Evolutionary conservation across 2,797 vertebrate species (phyloP).

Genomic region (Lithobates sylvaticus): DNA sequence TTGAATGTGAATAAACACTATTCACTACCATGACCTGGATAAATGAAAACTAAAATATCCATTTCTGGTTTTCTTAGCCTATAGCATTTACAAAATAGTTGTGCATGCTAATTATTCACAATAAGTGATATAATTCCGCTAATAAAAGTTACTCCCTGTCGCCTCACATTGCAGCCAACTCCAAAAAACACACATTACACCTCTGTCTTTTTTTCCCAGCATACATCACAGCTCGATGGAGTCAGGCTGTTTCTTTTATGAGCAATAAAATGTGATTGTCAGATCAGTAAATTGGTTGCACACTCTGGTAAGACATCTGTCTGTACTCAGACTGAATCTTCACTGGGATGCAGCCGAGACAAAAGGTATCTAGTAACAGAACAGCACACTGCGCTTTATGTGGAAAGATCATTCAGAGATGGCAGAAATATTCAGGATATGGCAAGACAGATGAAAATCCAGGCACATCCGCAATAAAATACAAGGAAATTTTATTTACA

Average conservation of each 20-base stretch:
- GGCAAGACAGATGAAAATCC: constrained; percentile 57
- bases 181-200: background rate
- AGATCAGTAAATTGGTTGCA: constrained; percentile 51
- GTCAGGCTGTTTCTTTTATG: constrained; percentile 8
- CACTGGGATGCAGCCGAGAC: constrained; percentile 10
- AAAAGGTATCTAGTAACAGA: constrained; percentile 49
- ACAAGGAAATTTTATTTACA: constrained; percentile 54
- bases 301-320: constrained; percentile 35
- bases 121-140: too few species aligned
- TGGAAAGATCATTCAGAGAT: constrained; percentile 58
- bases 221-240: background rate
- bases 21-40: too few species aligned
- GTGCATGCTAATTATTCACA: too few species aligned
- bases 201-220: constrained; percentile 1
- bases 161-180: background rate
- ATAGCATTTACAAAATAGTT: too few species aligned
- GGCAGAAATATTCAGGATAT: constrained; percentile 58
- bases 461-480: constrained; percentile 60
- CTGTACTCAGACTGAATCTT: constrained; percentile 38
- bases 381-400: constrained; percentile 41
- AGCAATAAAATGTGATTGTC: constrained; percentile 49
- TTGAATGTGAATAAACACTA: too few species aligned
- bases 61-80: too few species aligned
- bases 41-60: too few species aligned
- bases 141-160: too few species aligned